Base-by-base conservation (phyloP, 2,113 vertebrate genomes). In the Neolamprologus tretocephalus region DNA sequence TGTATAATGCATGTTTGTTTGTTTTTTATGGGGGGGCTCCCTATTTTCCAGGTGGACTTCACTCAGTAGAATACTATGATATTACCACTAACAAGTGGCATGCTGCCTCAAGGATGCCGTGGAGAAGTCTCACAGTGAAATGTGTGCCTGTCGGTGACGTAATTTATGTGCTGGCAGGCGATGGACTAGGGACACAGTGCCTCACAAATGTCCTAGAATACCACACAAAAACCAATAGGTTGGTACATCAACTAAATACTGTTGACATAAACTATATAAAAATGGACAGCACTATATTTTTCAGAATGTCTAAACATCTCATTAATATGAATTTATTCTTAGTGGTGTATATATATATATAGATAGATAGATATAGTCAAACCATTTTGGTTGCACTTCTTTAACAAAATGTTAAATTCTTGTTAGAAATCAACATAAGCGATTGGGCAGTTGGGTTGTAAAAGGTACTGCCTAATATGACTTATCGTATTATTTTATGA, bases 131-230 rank as follows among this genome's bases (percentile, higher is more conserved):
- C 5, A n/a, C 6, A 4, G 55, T 81, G 47, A 86, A 53, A 19
- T 86, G 84, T 21, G 84, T 17, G 2, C 75, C 75, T 9, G 71
- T 81, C 3, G 75, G 45, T 19, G 54, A 66, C 0, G 13, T 53
- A 9, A 80, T 86, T 58, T 80, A 53, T 17, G 84, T 80, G 19
- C 21, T 86, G 31, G 55, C 75, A 6, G 55, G 75, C 13, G 40
- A 51, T 26, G 21, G 55, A 10, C 21, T 40, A 19, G 19, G 28
- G 9, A 16, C 9, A 3, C 4, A 21, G 5, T 45, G 21, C 68
- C 57, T 28, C 31, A 13, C 5, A 12, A 35, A n/a, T 5, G 40
- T 80, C 13, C 55, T 86, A 58, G 75, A 80, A 31, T 86, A 80
- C 57, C 31, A 80, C 42, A 40, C 57, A 10, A 12, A 37, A n/a